Conservation (phyloP, 2,797 vertebrate genomes). For the Acanthis flammea region DNA sequence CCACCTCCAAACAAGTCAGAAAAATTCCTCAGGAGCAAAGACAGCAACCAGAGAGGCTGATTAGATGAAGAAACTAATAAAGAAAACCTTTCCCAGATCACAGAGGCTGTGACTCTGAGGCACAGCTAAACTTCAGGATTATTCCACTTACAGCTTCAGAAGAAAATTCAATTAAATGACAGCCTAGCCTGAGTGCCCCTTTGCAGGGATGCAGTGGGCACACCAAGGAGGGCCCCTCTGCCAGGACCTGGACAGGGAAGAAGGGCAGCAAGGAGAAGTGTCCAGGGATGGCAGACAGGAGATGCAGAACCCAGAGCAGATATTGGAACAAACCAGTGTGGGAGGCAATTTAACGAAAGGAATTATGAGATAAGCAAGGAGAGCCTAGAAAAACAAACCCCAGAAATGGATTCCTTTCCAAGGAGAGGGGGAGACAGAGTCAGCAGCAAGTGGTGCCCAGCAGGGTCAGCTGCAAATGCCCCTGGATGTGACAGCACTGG, state of each 20-base stretch:
- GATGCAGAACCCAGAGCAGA: neutral
- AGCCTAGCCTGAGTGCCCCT: neutral
- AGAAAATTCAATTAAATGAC: constrained; percentile 22
- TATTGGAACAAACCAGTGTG: neutral
- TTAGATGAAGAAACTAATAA: neutral
- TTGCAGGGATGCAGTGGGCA: neutral
- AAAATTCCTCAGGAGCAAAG: neutral
- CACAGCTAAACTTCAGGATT: neutral
- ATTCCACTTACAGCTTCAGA: constrained; percentile 3
- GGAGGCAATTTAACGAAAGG: neutral
- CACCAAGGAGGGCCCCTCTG: neutral
- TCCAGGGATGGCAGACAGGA: neutral
- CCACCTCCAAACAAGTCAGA: neutral
- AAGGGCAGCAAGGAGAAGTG: neutral
- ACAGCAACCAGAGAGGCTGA: neutral
- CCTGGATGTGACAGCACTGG: neutral
- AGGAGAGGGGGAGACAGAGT: neutral
- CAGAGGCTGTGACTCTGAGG: neutral
- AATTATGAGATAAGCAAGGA: neutral
- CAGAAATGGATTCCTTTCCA: neutral
- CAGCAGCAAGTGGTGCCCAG: neutral
- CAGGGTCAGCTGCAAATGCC: neutral
- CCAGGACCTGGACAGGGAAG: neutral
- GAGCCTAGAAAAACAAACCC: neutral
- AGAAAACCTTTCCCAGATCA: neutral